Percentiles rank a stretch among this genome's conserved stretches.
Evolutionary conservation across 2,797 vertebrate genomes (phyloP).

Genomic region (Sylvilagus floridanus): DNA sequence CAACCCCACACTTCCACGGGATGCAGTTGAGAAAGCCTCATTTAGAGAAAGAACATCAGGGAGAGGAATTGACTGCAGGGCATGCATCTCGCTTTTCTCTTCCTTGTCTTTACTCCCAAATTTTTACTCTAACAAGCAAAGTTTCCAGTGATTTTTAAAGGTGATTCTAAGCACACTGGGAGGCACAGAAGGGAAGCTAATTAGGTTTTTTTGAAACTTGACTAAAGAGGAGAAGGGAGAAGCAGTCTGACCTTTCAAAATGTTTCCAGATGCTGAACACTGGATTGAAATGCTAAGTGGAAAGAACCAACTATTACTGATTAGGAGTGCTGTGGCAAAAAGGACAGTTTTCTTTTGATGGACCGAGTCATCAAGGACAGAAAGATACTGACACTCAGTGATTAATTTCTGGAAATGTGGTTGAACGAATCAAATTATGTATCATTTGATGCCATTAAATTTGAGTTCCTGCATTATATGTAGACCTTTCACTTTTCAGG

Average conservation of each 20-base stretch:
- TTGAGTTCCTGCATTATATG: slow-evolving; percentile 71
- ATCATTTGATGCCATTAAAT: slow-evolving; percentile 82
- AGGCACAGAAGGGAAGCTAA: slow-evolving; percentile 46
- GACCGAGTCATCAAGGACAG: slow-evolving; percentile 43
- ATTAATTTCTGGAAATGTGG: slow-evolving; percentile 81
- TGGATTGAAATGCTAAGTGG: slow-evolving; percentile 73
- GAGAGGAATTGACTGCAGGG: not conserved
- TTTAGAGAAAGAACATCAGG: not conserved
- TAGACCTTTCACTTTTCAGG: slow-evolving; percentile 75
- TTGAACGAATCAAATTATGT: slow-evolving; percentile 81
- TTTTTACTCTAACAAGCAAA: slow-evolving; percentile 59
- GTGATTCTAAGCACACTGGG: slow-evolving; percentile 55
- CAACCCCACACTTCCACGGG: not conserved
- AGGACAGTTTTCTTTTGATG: slow-evolving; percentile 71
- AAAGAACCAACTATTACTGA: slow-evolving; percentile 58
- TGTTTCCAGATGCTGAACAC: slow-evolving; percentile 72
- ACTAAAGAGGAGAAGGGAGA: slow-evolving; percentile 62
- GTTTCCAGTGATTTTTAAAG: slow-evolving; percentile 67
- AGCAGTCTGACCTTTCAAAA: slow-evolving; percentile 74
- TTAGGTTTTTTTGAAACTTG: slow-evolving; percentile 66
- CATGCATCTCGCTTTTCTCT: not conserved
- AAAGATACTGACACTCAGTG: slow-evolving; percentile 77
- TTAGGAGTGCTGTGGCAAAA: slow-evolving; percentile 48
- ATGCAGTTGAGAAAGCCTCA: not conserved
- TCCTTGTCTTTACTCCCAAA: not conserved